A percentile compares a stretch with the other conserved stretches of the same genome.
Conservation (phyloP, 2,797 vertebrate genomes). For the Chrysolophus pictus region DNA sequence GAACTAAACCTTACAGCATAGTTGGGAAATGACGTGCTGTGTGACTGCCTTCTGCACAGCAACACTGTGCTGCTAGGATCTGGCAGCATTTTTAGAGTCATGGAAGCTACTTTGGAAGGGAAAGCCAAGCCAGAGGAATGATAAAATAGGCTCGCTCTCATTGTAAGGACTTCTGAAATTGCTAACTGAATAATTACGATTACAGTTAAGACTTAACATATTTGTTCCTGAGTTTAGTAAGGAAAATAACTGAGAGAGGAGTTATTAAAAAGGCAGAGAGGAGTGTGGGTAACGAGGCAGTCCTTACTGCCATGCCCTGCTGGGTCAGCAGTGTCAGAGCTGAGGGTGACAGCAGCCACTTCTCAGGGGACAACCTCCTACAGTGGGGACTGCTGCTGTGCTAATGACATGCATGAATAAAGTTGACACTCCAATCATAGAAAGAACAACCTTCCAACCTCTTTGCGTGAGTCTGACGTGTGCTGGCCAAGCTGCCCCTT, state of each 20-base stretch:
- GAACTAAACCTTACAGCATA: background rate
- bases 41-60: background rate
- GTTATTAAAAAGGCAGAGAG: background rate
- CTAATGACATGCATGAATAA: background rate
- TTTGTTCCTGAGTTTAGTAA: slow-evolving; percentile 26
- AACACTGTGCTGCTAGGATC: background rate
- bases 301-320: background rate
- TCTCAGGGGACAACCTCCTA: background rate
- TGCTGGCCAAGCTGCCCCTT: accelerated
- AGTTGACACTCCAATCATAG: background rate
- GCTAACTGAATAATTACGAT: background rate
- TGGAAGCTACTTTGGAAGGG: background rate
- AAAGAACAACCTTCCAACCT: background rate
- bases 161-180: background rate
- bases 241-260: background rate
- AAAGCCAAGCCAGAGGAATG: background rate
- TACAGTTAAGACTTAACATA: background rate
- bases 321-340: accelerated
- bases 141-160: background rate
- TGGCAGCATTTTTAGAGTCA: background rate
- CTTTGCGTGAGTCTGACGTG: accelerated
- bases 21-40: background rate
- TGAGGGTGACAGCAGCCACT: background rate
- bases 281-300: accelerated
- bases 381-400: background rate